Base-by-base conservation (phyloP, 2,113 vertebrate genomes). In the Talpa occidentalis region DNA sequence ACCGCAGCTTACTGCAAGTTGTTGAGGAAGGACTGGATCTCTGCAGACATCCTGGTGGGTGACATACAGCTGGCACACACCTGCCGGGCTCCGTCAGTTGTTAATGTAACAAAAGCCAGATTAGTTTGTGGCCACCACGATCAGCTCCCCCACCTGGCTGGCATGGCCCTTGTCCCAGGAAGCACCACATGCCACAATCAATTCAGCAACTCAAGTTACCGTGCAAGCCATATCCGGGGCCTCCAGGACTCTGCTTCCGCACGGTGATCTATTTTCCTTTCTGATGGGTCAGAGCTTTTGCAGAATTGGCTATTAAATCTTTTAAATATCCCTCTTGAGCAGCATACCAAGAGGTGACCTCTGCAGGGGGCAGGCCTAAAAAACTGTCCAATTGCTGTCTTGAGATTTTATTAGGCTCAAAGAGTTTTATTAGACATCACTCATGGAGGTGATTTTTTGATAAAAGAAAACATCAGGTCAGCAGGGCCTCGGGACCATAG, bases 221-320 rank as follows among this genome's bases (percentile, higher is more conserved):
- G 28, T 3, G 11, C n/a, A 52, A 74, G 62, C 42, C 47, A 5
- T 6, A 2, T 24, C 32, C 37, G 24, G 11, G 30, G 40, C 21
- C 22, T 77, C 35, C 21, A 77, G 69, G 47, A 72, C 15, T 66
- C 82, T 44, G 44, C 26, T 30, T 90, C n/a, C 32, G 15, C 21
- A 10, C 7, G 24, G 80, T 59, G 78, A 3, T 60, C 73, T 56
- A 22, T 44, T 54, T 70, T 78, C 26, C 26, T 19, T 70, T 86
- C 52, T 49, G 40, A 94, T 14, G 74, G 30, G 81, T 82, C 80
- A 92, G 47, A 81, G 3, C 2, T n/a, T 87, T 88, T 54, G 60
- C 35, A 56, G 70, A 97, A 89, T 8, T 78, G 82, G 69, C 73
- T 85, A 84, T 64, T 80, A 49, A 89, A 94, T 89, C 74, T 95